phyloP scores from a whole-genome alignment of 1,140 invertebrate species.

The Drosophila murphyi region DNA sequence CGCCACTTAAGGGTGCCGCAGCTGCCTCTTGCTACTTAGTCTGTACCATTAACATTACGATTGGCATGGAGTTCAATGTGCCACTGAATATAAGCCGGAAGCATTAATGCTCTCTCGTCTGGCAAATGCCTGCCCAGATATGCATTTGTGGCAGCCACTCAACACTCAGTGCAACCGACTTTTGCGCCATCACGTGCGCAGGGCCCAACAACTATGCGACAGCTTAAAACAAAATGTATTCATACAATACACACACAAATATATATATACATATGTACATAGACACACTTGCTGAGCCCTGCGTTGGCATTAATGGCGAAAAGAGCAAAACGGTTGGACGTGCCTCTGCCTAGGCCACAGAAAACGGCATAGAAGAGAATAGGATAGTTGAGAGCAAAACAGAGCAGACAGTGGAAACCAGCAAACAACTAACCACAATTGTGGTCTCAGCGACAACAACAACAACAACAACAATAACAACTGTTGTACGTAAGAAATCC shows the following conservation, averaged over 20 bases:
- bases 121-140: conserved; percentile 47
- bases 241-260: conserved; percentile 11
- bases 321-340: conserved; percentile 70
- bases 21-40: conserved; percentile 53
- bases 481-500: conserved; percentile 14
- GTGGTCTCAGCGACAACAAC: conserved; percentile 29
- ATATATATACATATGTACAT: background rate
- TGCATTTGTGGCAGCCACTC: conserved; percentile 10
- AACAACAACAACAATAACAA: conserved; percentile 6
- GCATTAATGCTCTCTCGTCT: conserved; percentile 21
- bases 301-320: conserved; percentile 70
- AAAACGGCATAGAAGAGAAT: conserved; percentile 7
- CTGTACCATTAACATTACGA: conserved; percentile 23
- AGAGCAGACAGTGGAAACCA: conserved; percentile 25
- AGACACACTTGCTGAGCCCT: conserved; percentile 52
- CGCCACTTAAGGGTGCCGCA: conserved; percentile 57
- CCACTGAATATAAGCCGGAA: conserved; percentile 40
- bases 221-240: conserved; percentile 61
- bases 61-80: conserved; percentile 35
- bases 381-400: conserved; percentile 6
- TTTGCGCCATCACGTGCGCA: conserved; percentile 45
- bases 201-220: conserved; percentile 38
- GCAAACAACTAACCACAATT: conserved; percentile 39
- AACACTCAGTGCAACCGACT: conserved; percentile 11
- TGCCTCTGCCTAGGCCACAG: conserved; percentile 53